A percentile compares a stretch with the other conserved stretches of the same genome.
Conservation (phyloP, 2,113 vertebrate species). For the Clarias batrachus region DNA sequence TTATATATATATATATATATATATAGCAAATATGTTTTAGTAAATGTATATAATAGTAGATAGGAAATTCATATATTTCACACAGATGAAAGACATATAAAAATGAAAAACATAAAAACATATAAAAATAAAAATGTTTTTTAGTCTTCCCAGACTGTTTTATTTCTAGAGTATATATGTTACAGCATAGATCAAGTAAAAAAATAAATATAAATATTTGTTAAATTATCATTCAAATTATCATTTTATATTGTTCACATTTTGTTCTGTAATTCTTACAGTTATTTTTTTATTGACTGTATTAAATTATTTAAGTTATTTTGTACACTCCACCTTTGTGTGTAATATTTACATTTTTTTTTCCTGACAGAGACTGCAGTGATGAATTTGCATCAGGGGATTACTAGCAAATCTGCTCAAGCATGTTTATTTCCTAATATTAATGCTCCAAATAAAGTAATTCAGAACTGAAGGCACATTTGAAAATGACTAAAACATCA, state of each 20-base stretch:
- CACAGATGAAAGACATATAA: too few relatives aligned
- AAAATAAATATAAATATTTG: background rate
- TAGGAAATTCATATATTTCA: too few relatives aligned
- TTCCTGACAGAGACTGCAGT: background rate
- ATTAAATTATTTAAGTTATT: background rate
- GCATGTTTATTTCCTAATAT: background rate
- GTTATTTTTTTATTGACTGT: background rate
- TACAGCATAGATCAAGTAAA: background rate
- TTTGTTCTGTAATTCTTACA: background rate
- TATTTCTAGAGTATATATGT: background rate
- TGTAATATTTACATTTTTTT: background rate
- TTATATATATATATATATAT: too few relatives aligned
- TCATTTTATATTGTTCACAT: background rate
- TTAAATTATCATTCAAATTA: background rate
- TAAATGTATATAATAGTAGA: too few relatives aligned
- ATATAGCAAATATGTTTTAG: too few relatives aligned
- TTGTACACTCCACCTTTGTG: background rate
- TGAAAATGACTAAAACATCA: background rate
- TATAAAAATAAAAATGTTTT: too few relatives aligned
- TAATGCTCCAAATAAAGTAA: background rate
- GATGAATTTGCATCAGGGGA: background rate
- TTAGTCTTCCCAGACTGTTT: background rate
- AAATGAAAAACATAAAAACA: too few relatives aligned
- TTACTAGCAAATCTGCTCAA: background rate
- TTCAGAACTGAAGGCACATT: background rate